Conservation (phyloP, 2,113 vertebrate genomes). For the Sturnus vulgaris region DNA sequence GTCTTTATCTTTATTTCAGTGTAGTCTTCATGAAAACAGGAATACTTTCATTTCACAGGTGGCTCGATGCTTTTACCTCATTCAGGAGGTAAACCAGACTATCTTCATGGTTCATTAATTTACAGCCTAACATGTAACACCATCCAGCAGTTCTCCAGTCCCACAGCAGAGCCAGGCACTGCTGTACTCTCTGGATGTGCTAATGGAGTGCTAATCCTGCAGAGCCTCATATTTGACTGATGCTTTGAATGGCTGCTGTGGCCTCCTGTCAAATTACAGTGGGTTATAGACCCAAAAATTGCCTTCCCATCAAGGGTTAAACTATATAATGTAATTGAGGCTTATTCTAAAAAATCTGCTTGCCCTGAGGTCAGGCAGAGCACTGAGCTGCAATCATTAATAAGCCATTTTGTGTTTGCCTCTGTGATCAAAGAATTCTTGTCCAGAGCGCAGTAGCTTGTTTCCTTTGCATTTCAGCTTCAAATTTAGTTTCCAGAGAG, state of each 20-base stretch:
- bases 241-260: background rate
- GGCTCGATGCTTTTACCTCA: background rate
- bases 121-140: background rate
- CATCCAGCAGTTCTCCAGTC: background rate
- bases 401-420: slow-evolving; percentile 63
- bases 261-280: background rate
- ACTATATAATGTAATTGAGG: background rate
- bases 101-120: background rate
- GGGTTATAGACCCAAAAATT: background rate
- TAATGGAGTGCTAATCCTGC: background rate
- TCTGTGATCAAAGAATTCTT: slow-evolving; percentile 58
- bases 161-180: background rate
- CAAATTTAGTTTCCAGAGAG: slow-evolving; percentile 48
- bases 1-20: background rate
- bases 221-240: background rate
- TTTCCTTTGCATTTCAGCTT: slow-evolving; percentile 44
- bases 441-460: slow-evolving; percentile 30
- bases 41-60: background rate
- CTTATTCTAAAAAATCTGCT: slow-evolving; percentile 16
- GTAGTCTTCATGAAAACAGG: background rate
- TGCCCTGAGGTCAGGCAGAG: slow-evolving; percentile 39
- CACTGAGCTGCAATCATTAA: slow-evolving; percentile 52
- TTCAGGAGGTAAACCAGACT: background rate
- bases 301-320: slow-evolving; percentile 43
- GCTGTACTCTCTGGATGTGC: background rate